Evolutionary conservation across 2,113 vertebrate genomes (phyloP).

Genomic region (Ivindomyrus marchei): DNA sequence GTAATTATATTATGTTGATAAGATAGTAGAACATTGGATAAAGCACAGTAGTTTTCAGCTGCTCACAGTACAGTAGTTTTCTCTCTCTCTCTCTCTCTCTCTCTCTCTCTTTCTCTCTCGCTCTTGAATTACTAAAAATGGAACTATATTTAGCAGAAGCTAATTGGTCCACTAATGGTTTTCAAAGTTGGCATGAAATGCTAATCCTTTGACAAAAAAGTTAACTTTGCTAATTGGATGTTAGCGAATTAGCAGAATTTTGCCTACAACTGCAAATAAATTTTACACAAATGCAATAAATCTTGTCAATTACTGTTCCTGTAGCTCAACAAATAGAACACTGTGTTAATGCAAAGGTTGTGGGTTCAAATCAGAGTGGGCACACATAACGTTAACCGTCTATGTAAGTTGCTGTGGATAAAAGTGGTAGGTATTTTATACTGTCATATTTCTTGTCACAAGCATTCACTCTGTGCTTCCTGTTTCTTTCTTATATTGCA

Average conservation of each 20-base stretch:
- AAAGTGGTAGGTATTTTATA: background rate
- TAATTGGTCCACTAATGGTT: background rate
- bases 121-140: no score
- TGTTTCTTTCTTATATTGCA: background rate
- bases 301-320: background rate
- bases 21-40: no score
- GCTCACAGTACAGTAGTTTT: no score
- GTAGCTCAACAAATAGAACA: background rate
- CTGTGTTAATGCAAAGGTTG: background rate
- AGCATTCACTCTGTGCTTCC: background rate
- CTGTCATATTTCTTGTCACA: background rate
- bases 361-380: background rate
- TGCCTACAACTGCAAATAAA: background rate
- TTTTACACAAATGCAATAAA: background rate
- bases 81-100: no score
- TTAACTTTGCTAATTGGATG: background rate
- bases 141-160: background rate
- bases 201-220: background rate
- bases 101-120: no score
- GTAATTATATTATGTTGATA: no score
- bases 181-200: background rate
- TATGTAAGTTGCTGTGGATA: background rate
- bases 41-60: no score
- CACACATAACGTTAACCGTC: background rate
- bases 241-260: background rate